phyloP scores from a whole-genome alignment of 2,888 invertebrate genomes.

The Caenorhabditis japonica region DNA sequence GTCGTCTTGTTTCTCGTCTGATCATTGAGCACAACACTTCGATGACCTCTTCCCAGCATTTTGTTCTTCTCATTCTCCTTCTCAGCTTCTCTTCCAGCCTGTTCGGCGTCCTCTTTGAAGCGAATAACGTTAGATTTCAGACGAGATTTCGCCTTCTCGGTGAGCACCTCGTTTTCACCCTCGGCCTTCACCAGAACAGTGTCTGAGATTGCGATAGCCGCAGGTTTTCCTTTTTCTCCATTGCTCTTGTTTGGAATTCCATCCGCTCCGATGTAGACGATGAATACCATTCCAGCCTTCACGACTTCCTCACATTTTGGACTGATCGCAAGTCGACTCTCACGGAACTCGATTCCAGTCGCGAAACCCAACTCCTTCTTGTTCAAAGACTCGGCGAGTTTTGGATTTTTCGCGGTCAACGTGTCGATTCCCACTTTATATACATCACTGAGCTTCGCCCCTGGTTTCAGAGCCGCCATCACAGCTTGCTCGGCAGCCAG shows the following conservation, averaged over 20 bases:
- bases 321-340: slow-evolving; percentile 91
- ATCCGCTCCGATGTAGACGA: slow-evolving; percentile 91
- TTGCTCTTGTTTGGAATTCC: slow-evolving; percentile 88
- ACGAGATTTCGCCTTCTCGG: slow-evolving; percentile 84
- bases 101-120: slow-evolving; percentile 56
- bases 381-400: slow-evolving; percentile 89
- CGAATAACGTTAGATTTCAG: slow-evolving; percentile 67
- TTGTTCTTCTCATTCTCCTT: slow-evolving; percentile 84
- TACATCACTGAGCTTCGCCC: slow-evolving; percentile 86
- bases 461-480: slow-evolving; percentile 86
- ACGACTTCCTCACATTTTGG: slow-evolving; percentile 86
- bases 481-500: slow-evolving; percentile 91
- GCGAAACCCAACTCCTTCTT: slow-evolving; percentile 86
- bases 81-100: slow-evolving; percentile 35
- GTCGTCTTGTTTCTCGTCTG: slow-evolving; percentile 84
- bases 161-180: slow-evolving; percentile 79
- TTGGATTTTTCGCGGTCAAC: slow-evolving; percentile 89
- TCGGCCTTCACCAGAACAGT: slow-evolving; percentile 81
- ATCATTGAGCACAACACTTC: slow-evolving; percentile 76
- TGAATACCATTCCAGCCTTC: slow-evolving; percentile 88
- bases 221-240: slow-evolving; percentile 86
- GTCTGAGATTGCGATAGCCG: slow-evolving; percentile 95
- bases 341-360: slow-evolving; percentile 98
- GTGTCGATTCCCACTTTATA: slow-evolving; percentile 87
- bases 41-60: slow-evolving; percentile 72